Base-by-base conservation (phyloP, 2,797 vertebrate genomes). In the Poliocrania exsul region DNA sequence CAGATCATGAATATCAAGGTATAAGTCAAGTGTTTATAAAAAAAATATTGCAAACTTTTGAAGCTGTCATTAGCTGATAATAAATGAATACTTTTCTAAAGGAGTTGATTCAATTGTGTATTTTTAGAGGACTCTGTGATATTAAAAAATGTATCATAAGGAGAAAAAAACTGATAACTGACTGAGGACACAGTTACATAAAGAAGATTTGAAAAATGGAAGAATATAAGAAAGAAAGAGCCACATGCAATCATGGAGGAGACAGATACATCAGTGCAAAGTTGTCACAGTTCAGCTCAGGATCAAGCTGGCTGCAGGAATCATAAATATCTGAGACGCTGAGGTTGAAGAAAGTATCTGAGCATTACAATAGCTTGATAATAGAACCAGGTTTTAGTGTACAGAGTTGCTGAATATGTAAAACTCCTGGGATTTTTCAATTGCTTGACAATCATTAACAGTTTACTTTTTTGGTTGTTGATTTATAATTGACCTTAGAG, bases 211-310 rank as follows among this genome's bases (percentile, higher is more conserved):
- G 67, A 72, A 95, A 94, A 96, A 83, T 92, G 17, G 47, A 92
- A 72, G 54, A 94, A 85, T 86, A 72, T 78, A 71, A 62, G 74
- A 92, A 93, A 77, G 50, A 74, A 54, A 46, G 49, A 96, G 78
- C 38, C 85, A 84, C 44, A 50, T 86, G 53, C 60, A 92, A 64
- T 93, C 88, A 91, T 54, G 44, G 18, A 86, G 35, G 86, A 96
- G 88, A 95, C 75, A 94, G 61, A 88, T 81, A 65, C 33, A 91
- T 95, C 90, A 95, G 73, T 75, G 56, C 19, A 90, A 72, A 71
- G 54, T 71, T 96, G 94, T 92, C 79, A 88, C 71, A 93, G 95
- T 96, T 96, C 92, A 97, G 60, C 61, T 91, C 29, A 38, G 87
- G 86, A 97, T 94, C 89, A 97, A 95, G 61, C 47, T 93, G 71